phyloP scores from a whole-genome alignment of 1,140 invertebrate genomes.

The Drosophila subobscura region DNA sequence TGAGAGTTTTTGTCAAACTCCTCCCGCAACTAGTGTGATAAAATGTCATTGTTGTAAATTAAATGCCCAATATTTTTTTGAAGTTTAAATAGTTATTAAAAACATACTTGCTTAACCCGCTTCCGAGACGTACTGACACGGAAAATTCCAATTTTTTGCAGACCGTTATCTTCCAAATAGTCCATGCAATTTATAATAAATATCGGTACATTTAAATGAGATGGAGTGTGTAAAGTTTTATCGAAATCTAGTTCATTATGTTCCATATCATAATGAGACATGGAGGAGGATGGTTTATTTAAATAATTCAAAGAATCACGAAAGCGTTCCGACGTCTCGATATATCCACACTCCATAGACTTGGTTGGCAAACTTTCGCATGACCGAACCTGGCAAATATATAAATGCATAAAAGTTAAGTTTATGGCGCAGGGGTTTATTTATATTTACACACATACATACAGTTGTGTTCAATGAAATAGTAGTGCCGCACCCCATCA shows the following conservation, averaged over 20 bases:
- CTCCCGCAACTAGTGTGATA: conserved; percentile 89
- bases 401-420: neutral
- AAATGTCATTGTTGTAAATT: neutral
- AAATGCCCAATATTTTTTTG: neutral
- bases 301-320: conserved; percentile 29
- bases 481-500: too few species aligned
- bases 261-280: conserved; percentile 84
- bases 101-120: conserved; percentile 92
- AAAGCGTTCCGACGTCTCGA: neutral
- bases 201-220: conserved; percentile 86
- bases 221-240: conserved; percentile 10
- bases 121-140: conserved; percentile 95
- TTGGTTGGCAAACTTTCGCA: conserved; percentile 73
- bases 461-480: too few species aligned
- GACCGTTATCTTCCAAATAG: conserved; percentile 91
- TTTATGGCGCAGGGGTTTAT: too few species aligned
- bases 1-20: conserved; percentile 94
- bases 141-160: conserved; percentile 94
- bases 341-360: conserved; percentile 26
- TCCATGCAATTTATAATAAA: conserved; percentile 91
- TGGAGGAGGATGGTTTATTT: conserved; percentile 35
- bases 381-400: conserved; percentile 58
- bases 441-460: too few species aligned
- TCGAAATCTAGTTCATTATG: conserved; percentile 84
- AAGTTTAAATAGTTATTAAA: neutral